Percentiles rank a stretch among this genome's conserved stretches.
Evolutionary conservation across 2,797 vertebrate species (phyloP).

Genomic region (Choloepus didactylus): DNA sequence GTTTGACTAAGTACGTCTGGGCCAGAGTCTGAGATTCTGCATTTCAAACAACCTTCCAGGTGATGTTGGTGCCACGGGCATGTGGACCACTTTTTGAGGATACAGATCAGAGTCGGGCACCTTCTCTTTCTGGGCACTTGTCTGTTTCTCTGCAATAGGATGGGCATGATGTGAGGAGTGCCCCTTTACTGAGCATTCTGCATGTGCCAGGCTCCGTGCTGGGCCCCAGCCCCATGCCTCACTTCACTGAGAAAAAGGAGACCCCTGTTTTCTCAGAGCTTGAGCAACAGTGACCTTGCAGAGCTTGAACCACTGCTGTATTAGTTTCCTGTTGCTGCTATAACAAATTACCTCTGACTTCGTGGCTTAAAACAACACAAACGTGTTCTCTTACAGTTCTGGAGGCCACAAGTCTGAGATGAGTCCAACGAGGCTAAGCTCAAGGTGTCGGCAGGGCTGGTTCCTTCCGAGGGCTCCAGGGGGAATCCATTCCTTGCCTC

Average conservation of each 20-base stretch:
- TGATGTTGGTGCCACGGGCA: neutral
- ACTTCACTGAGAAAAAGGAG: neutral
- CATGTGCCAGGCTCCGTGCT: neutral
- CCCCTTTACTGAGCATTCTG: neutral
- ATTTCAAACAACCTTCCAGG: neutral
- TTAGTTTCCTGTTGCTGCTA: neutral
- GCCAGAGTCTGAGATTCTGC: neutral
- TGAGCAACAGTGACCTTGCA: neutral
- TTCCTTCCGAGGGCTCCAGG: neutral
- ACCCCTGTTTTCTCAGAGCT: neutral
- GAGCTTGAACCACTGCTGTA: neutral
- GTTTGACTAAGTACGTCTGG: neutral
- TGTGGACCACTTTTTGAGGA: neutral
- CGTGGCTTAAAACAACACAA: neutral
- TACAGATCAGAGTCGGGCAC: neutral
- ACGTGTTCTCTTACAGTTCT: neutral
- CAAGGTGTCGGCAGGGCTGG: neutral
- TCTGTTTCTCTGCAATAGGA: neutral
- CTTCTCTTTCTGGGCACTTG: neutral
- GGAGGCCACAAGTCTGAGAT: neutral
- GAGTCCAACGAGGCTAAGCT: neutral
- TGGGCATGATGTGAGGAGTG: fast-evolving
- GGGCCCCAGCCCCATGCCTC: neutral
- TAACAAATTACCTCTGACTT: neutral
- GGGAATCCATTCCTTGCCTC: neutral